A percentile compares a stretch with the other conserved stretches of the same genome.
Evolutionary conservation across 2,888 invertebrate species (phyloP).

Genomic region (Amiota mariae): DNA sequence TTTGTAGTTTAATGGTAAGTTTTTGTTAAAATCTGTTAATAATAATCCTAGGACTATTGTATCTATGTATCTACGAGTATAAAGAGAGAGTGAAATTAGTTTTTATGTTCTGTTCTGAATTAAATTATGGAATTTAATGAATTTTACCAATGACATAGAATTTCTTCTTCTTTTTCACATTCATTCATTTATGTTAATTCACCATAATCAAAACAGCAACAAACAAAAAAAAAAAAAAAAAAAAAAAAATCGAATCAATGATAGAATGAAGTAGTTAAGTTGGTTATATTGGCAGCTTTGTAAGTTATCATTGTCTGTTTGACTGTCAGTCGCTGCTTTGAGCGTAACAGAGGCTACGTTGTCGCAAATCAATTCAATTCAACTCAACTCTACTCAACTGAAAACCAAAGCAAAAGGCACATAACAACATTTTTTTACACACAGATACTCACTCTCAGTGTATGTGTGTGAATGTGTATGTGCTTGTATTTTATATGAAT

Average conservation of each 20-base stretch:
- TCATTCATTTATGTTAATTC: background rate
- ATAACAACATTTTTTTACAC: background rate
- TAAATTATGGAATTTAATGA: no score
- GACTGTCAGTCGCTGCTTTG: slow-evolving; percentile 23
- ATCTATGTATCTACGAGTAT: background rate
- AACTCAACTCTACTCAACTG: slow-evolving; percentile 38
- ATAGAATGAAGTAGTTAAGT: no score
- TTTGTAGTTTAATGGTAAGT: slow-evolving; percentile 61
- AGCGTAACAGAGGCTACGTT: slow-evolving; percentile 21
- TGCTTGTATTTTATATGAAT: background rate
- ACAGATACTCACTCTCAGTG: slow-evolving; percentile 5
- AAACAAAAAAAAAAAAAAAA: background rate
- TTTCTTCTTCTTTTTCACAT: no score
- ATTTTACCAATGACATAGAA: no score
- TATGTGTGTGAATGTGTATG: background rate
- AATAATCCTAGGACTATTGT: no score
- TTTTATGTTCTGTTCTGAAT: no score
- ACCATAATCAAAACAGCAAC: background rate
- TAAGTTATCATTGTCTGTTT: background rate
- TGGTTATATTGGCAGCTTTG: background rate
- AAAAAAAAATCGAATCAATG: no score
- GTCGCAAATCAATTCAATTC: slow-evolving; percentile 30
- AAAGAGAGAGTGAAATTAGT: slow-evolving; percentile 41
- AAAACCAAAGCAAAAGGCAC: no score
- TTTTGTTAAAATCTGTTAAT: slow-evolving; percentile 8